Conservation (phyloP, 2,113 vertebrate species). For the Hemibagrus wyckioides region DNA sequence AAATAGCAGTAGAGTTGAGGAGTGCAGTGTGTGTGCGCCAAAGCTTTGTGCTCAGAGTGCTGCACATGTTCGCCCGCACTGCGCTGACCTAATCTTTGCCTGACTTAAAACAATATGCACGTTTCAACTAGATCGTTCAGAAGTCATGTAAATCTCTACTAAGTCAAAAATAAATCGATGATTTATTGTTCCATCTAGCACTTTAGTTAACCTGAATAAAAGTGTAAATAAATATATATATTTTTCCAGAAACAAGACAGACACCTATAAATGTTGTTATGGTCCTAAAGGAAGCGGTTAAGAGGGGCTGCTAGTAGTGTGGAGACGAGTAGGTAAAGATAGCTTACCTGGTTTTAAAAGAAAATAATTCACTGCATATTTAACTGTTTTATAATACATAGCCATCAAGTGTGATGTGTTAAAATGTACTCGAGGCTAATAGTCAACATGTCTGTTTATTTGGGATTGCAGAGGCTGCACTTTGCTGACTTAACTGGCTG, state of each 20-base stretch:
- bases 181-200: background rate
- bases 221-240: background rate
- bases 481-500: background rate
- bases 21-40: background rate
- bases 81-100: background rate
- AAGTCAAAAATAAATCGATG: background rate
- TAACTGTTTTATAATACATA: background rate
- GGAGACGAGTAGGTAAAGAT: background rate
- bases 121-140: too few species aligned
- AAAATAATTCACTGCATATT: background rate
- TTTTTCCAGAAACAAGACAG: background rate
- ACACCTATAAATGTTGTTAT: slow-evolving; percentile 2
- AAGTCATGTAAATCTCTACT: too few species aligned
- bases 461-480: background rate
- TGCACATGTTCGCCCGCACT: slow-evolving; percentile 5
- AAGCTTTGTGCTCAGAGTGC: background rate
- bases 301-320: background rate
- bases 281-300: slow-evolving; percentile 22
- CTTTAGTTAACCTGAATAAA: background rate
- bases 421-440: background rate
- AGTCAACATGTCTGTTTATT: background rate
- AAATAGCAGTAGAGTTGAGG: background rate
- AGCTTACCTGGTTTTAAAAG: background rate
- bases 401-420: background rate
- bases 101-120: slow-evolving; percentile 8